These are phyloP conservation scores for Drosophila pruinosa DNA, from an alignment of 1,140 invertebrate species.

Conservation along the genomic window DNA sequence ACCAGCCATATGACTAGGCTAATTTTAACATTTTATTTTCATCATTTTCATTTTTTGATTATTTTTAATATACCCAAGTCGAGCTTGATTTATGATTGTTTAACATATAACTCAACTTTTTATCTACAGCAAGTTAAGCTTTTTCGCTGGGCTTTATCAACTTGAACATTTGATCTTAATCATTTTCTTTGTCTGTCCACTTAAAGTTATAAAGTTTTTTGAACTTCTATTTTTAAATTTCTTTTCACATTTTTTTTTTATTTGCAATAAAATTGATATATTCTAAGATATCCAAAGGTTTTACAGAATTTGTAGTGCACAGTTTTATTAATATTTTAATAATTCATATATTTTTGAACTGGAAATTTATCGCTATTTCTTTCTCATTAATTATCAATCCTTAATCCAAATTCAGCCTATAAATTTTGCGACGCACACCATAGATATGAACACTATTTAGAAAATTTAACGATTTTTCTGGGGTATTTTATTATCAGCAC, in stretches of 20 bases:
- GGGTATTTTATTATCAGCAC: background rate
- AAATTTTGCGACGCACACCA: background rate
- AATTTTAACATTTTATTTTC: background rate
- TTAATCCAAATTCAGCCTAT: background rate
- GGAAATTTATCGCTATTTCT: too few relatives aligned
- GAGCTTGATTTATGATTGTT: slow-evolving; percentile 4
- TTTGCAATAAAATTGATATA: too few relatives aligned
- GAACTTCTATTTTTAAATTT: background rate
- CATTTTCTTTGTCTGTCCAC: background rate
- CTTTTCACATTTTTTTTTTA: background rate
- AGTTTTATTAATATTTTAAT: background rate
- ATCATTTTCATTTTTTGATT: background rate
- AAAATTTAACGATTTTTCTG: background rate
- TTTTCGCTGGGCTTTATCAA: background rate
- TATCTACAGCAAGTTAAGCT: background rate
- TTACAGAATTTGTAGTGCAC: background rate
- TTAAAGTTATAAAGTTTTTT: background rate
- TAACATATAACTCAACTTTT: background rate
- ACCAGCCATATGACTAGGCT: background rate
- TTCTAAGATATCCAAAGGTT: too few relatives aligned
- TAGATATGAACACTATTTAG: background rate
- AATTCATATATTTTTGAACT: background rate
- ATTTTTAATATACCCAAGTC: background rate
- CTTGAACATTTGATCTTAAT: background rate
- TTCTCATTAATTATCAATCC: too few relatives aligned